Base-by-base conservation (phyloP, 2,797 vertebrate genomes). In the Sciurus vulgaris region DNA sequence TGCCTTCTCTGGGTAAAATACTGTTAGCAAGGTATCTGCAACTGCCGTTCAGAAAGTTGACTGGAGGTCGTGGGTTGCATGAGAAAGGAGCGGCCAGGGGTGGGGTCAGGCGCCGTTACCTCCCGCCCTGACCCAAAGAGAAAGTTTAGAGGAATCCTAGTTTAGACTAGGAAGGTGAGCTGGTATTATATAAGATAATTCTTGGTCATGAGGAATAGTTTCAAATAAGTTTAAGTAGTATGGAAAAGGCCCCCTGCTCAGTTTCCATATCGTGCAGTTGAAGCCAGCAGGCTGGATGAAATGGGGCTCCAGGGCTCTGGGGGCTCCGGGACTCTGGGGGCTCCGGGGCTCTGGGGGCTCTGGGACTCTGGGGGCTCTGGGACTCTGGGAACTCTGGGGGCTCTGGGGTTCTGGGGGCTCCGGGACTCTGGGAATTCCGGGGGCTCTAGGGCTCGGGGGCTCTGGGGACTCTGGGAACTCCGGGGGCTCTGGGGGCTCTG, bases 21-120 rank as follows among this genome's bases (percentile, higher is more conserved):
- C 49, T 47, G 0, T 44, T 35, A 69, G 59, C 5, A 14, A 33
- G 59, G 12, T 59, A 7, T 67, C 33, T n/a, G 41, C 47, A 17
- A 18, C 59, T 56, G 14, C 4, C 26, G 3, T 72, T 82, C 38
- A n/a, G 54, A 28, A 70, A 2, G 3, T 14, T 17, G 59, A 3
- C 24, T 22, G n/a, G 24, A 5, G 44, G 44, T 54, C 72, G 30
- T 9, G 61, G 17, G 24, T 2, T 7, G 59, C 1, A 0, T 30
- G 30, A 51, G n/a, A 78, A 41, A 10, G 24, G 35, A 24, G 0
- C 0, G 28, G 8, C 22, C 0, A 0, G 33, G 22, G 72, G 28
- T 5, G 2, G 67, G 56, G 20, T 28, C 70, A 13, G 18, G 1
- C 2, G 22, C 35, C 26, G 26, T 54, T 73, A 7, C 9, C 44